Evolutionary conservation across 2,797 vertebrate species (phyloP).

Genomic region (Hephaestus fuliginosus): DNA sequence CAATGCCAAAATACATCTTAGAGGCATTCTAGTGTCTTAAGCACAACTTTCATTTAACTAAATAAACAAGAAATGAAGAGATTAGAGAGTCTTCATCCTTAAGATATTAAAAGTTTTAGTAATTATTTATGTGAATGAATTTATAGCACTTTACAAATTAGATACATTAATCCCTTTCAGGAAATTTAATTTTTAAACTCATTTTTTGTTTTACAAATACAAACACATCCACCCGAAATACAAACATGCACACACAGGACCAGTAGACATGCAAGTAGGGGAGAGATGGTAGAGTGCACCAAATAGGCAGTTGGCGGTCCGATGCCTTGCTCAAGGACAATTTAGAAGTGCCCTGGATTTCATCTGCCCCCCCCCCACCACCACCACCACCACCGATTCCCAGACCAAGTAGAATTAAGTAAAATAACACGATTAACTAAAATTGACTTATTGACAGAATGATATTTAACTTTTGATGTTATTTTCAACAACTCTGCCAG

Average conservation of each 20-base stretch:
- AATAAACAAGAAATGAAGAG: neutral
- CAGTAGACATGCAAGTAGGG: too few species aligned
- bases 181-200: too few species aligned
- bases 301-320: too few species aligned
- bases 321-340: too few species aligned
- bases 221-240: too few species aligned
- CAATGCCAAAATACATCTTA: neutral
- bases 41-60: neutral
- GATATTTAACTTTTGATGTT: neutral
- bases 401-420: neutral
- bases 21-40: neutral
- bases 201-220: too few species aligned
- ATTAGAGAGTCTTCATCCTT: neutral
- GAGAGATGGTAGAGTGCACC: too few species aligned
- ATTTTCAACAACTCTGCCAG: slow-evolving; percentile 6
- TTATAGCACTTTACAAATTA: neutral
- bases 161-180: too few species aligned
- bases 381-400: too few species aligned
- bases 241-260: too few species aligned
- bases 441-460: neutral
- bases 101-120: neutral
- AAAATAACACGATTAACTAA: neutral
- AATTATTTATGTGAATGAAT: neutral
- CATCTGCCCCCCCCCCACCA: too few species aligned
- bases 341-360: too few species aligned